Evolutionary conservation across 1,140 invertebrate species (phyloP).

Genomic region (Camponotus pennsylvanicus): DNA sequence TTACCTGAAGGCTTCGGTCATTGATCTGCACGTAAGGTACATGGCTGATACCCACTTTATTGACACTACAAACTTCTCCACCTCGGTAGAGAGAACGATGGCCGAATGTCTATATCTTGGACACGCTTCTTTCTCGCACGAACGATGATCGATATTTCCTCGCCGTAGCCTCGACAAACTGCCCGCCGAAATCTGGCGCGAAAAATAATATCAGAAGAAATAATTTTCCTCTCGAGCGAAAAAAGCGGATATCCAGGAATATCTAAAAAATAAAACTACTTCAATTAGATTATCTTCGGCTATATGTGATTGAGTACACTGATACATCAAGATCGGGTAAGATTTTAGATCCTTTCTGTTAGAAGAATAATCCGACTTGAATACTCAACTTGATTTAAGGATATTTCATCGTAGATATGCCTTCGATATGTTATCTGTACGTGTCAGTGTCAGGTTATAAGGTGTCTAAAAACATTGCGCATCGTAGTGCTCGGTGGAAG

Average conservation of each 20-base stretch:
- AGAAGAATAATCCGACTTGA: constrained; percentile 60
- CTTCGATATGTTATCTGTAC: constrained; percentile 49
- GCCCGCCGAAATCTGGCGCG: constrained; percentile 9
- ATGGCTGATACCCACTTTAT: constrained; percentile 72
- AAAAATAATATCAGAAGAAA: constrained; percentile 48
- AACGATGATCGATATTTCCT: constrained; percentile 66
- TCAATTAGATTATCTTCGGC: constrained; percentile 61
- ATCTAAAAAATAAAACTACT: constrained; percentile 7
- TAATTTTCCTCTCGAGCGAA: constrained; percentile 47
- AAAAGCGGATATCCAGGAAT: neutral
- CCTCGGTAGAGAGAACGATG: constrained; percentile 55
- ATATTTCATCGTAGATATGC: constrained; percentile 17
- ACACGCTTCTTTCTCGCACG: constrained; percentile 58
- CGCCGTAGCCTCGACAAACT: neutral
- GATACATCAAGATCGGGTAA: constrained; percentile 59
- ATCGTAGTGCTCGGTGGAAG: constrained; percentile 18
- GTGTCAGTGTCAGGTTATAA: constrained; percentile 51
- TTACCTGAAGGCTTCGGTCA: constrained; percentile 77
- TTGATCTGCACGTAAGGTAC: constrained; percentile 77
- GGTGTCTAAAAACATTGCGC: constrained; percentile 55
- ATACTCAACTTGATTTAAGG: constrained; percentile 40
- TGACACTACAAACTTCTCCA: constrained; percentile 75
- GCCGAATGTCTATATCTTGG: constrained; percentile 36
- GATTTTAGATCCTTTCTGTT: constrained; percentile 72
- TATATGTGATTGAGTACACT: neutral